Base-by-base conservation (phyloP, 1,140 invertebrate species). In the Drosophila parabipectinata region DNA sequence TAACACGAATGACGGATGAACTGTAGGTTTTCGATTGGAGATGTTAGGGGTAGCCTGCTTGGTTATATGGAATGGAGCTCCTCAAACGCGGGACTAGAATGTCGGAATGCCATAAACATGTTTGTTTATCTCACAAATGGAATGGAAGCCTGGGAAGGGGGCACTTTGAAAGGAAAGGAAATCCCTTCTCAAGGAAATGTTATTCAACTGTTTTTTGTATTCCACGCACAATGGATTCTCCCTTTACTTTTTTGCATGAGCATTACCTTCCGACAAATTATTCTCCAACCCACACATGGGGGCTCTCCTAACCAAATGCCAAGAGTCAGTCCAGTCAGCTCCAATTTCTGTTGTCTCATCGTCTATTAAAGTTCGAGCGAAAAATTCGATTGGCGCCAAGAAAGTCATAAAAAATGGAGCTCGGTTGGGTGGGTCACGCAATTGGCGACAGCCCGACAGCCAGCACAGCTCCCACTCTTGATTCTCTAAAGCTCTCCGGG, bases 341-440 rank as follows among this genome's bases (percentile, higher is more conserved):
- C 44, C 48, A 53, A 71, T 66, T 85, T 68, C 30, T 45, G 47
- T 51, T 54, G 55, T 61, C 68, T 75, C 69, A 78, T 72, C 77
- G 64, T 71, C 64, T 28, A 67, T 75, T 83, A 64, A 76, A 79
- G 66, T 37, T 72, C 45, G 47, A 24, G n/a, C 48, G 41, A 39
- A 32, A 61, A 72, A 72, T 72, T 80, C 77, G 60, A 76, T 82
- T 85, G 82, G 82, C 82, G 82, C 82, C 82, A 88, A 39, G 30
- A 76, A 85, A 72, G 56, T 80, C 75, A 82, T 85, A 87, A 85
- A 85, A 85, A 71, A 47, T 21, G 7, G 32, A 62, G 34, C 68
- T 50, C 68, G 59, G 61, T 15, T 26, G 54, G 63, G 28, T 67
- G 44, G 58, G 37, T 18, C 53, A 53, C 44, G 53, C 47, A 52